Conservation (phyloP, 2,113 vertebrate genomes). For the Dolichotis patagonum region DNA sequence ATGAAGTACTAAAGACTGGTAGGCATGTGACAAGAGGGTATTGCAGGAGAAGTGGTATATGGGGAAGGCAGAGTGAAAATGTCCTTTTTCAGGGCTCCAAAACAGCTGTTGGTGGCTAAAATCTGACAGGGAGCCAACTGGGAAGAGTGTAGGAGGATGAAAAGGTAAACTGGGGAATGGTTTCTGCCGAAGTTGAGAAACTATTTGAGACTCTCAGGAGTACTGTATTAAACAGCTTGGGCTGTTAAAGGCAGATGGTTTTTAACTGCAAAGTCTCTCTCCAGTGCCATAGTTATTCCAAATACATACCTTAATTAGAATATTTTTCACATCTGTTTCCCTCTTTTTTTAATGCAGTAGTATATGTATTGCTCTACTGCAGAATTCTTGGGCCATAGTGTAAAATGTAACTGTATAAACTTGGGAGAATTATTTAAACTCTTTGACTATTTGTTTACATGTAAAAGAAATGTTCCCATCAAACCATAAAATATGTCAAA, state of each 20-base stretch:
- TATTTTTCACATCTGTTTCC: neutral
- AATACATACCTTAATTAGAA: neutral
- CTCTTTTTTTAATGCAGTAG: neutral
- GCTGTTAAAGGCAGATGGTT: neutral
- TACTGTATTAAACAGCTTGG: neutral
- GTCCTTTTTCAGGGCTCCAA: neutral
- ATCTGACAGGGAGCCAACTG: neutral
- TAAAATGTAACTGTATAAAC: slow-evolving; percentile 28
- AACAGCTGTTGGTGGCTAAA: neutral
- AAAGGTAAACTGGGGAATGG: neutral
- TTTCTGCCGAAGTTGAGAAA: slow-evolving; percentile 34
- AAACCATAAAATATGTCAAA: neutral
- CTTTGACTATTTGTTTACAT: neutral
- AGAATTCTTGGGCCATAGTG: neutral
- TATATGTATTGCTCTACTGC: neutral
- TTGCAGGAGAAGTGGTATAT: neutral
- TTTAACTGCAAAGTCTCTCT: slow-evolving; percentile 43
- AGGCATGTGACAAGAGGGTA: neutral
- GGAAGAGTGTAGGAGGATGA: neutral
- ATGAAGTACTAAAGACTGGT: neutral
- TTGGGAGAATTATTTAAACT: neutral
- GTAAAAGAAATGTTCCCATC: neutral
- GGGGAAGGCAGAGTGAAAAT: neutral
- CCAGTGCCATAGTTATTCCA: neutral
- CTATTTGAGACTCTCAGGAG: neutral